These are phyloP conservation scores for Carpatolechia fugitivella DNA, from an alignment of 2,888 invertebrate species.

Conservation along the genomic window DNA sequence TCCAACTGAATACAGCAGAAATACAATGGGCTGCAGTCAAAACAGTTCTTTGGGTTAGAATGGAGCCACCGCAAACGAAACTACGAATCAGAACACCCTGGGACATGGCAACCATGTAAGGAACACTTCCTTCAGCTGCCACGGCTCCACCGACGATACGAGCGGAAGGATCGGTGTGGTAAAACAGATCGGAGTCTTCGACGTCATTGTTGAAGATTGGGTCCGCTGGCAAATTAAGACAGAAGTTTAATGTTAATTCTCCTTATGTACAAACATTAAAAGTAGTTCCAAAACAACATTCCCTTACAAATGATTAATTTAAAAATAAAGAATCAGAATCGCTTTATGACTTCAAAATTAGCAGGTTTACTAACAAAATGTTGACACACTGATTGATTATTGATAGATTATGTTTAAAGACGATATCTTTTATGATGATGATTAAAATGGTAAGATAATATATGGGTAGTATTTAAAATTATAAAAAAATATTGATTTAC, in stretches of 20 bases:
- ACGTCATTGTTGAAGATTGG: conserved; percentile 35
- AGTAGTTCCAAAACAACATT: too few species aligned
- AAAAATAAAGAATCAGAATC: too few species aligned
- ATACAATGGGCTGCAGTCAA: conserved; percentile 65
- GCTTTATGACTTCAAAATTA: too few species aligned
- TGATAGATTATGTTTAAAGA: too few species aligned
- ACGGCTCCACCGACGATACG: conserved; percentile 54
- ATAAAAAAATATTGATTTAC: too few species aligned
- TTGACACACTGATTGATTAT: too few species aligned
- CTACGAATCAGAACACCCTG: conserved; percentile 37
- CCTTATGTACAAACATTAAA: background rate
- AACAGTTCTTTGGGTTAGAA: conserved; percentile 38
- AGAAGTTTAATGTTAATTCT: background rate
- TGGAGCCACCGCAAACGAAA: conserved; percentile 53
- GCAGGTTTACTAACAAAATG: too few species aligned
- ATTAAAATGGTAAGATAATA: too few species aligned
- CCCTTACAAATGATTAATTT: too few species aligned
- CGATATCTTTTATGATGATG: too few species aligned
- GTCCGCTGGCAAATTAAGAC: conserved; percentile 38
- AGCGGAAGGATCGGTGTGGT: conserved; percentile 35
- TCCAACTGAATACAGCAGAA: conserved; percentile 34
- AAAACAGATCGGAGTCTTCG: conserved; percentile 45
- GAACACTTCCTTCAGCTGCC: conserved; percentile 43
- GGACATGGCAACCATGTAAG: conserved; percentile 51
- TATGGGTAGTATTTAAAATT: too few species aligned